Conservation (phyloP, 2,797 vertebrate genomes). For the Enteromius thamalakanensis region DNA sequence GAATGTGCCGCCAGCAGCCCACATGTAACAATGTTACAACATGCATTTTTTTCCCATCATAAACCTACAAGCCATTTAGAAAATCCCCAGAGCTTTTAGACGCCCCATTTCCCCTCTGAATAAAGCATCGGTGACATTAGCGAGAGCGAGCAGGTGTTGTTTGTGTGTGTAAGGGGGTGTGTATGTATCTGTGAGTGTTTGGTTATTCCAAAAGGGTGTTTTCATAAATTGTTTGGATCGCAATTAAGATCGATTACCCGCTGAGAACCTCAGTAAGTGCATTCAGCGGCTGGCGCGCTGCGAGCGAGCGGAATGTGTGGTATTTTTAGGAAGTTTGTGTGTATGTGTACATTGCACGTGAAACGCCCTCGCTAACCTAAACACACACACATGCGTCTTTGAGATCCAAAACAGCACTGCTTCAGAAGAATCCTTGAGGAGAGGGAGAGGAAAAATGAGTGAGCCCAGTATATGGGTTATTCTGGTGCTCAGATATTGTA, state of each 20-base stretch:
- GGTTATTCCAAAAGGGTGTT: slow-evolving; percentile 31
- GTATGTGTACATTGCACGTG: background rate
- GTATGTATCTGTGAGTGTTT: slow-evolving; percentile 8
- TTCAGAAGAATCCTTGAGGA: background rate
- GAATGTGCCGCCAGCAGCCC: background rate
- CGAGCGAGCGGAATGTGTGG: slow-evolving; percentile 57
- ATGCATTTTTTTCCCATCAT: background rate
- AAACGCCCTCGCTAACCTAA: slow-evolving; percentile 36
- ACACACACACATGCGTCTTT: slow-evolving; percentile 16
- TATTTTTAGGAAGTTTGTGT: slow-evolving; percentile 48
- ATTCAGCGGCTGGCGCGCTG: slow-evolving; percentile 50
- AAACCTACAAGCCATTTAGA: slow-evolving; percentile 32
- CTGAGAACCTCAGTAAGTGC: slow-evolving; percentile 54
- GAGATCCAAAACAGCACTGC: background rate
- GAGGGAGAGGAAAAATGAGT: background rate
- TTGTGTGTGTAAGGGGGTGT: slow-evolving; percentile 1
- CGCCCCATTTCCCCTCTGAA: background rate
- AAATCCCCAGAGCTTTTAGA: slow-evolving; percentile 23
- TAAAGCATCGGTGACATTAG: background rate
- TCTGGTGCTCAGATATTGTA: background rate
- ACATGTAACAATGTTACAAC: background rate
- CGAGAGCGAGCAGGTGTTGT: slow-evolving; percentile 8
- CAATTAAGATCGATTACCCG: slow-evolving; percentile 59
- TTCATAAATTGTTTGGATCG: slow-evolving; percentile 55
- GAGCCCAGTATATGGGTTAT: background rate